Base-by-base conservation (phyloP, 1,140 invertebrate species). In the Drosophila hydei region DNA sequence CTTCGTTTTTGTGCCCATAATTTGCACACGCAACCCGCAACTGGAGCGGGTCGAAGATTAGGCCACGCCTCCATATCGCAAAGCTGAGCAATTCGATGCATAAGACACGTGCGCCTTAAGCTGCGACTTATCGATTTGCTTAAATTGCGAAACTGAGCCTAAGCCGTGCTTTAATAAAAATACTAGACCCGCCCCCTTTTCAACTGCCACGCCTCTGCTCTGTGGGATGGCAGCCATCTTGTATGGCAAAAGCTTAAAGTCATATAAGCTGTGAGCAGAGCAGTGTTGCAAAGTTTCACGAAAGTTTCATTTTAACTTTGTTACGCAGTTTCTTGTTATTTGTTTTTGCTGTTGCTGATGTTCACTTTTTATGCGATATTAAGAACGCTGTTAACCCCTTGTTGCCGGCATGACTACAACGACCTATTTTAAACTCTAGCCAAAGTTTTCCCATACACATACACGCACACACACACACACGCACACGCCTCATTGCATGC, bases 301-400 rank as follows among this genome's bases (percentile, higher is more conserved):
- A 81, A 87, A 87, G 65, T 77, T 85, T 87, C 21, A 64, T 68
- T 87, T 85, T 81, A 85, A 85, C 80, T 85, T 87, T 87, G 81
- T 87, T 80, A 87, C 80, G 77, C 80, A 71, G 68, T 60, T 72
- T 72, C 65, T 40, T 16, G 21, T 30, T 6, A 16, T 72, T 45
- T 52, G 19, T 61, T 25, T 14, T 36, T 40, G 23, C 1, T 30
- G 6, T 12, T 27, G 11, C 8, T 59, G 2, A 14, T 43, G 33
- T 40, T 55, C 27, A 51, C 30, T 38, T 42, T 75, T 77, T 77
- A 87, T 87, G 77, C 62, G 72, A 72, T 85, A 85, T 85, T 87
- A 87, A 87, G 81, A 87, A 75, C 77, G 65, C 65, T 72, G 79
- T 85, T 87, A 85, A 77, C 81, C 77, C 70, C 81, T 65, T 75